A percentile compares a stretch with the other conserved stretches of the same genome.
Conservation (phyloP, 2,113 vertebrate genomes). For the Elachura formosa region DNA sequence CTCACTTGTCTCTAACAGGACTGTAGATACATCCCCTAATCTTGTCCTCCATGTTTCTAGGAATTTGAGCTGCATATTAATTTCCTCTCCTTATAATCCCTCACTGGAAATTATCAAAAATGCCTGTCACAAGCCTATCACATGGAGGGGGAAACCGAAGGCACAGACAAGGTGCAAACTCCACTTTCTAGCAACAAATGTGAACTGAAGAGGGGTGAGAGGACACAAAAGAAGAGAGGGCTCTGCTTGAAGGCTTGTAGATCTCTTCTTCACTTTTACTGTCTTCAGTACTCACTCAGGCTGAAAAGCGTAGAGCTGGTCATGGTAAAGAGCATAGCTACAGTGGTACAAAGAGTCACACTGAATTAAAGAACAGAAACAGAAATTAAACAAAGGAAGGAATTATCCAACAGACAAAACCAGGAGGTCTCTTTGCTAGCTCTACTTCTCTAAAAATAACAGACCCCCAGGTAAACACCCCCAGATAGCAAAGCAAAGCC, state of each 20-base stretch:
- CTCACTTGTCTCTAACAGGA: neutral
- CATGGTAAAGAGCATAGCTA: neutral
- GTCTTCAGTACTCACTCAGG: neutral
- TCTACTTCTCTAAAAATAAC: neutral
- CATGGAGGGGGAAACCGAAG: neutral
- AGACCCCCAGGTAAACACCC: rapidly evolving
- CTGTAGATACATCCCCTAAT: neutral
- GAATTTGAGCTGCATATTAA: neutral
- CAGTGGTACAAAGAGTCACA: neutral
- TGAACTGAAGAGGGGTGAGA: neutral
- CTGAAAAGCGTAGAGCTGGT: neutral
- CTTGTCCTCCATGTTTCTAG: neutral
- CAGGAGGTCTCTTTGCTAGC: neutral
- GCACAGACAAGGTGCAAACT: neutral
- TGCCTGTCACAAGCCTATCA: neutral
- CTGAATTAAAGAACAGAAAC: neutral
- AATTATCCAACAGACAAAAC: neutral
- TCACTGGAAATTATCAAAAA: neutral
- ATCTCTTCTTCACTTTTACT: neutral
- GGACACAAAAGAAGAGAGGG: neutral
- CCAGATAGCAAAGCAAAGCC: neutral
- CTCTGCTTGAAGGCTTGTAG: neutral
- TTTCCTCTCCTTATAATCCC: neutral
- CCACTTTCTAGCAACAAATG: neutral
- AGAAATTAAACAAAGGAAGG: neutral